Evolutionary conservation across 2,888 invertebrate genomes (phyloP), one percentile per base, ranked within the genome.

Genomic region (Clunio marinus): DNA sequence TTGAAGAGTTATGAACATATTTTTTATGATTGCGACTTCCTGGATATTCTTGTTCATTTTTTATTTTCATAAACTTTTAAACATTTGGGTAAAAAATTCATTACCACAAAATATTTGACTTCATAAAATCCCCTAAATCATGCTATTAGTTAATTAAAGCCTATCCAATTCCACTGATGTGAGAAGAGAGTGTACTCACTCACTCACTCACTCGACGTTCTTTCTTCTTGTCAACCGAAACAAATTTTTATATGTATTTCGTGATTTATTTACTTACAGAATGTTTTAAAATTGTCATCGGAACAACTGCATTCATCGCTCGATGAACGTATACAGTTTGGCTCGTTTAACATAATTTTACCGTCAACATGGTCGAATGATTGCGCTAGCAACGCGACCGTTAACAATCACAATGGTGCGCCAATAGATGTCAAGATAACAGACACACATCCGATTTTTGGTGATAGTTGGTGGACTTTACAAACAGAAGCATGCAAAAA

Each of bases 401-500:
- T 80, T 17, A 73, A 77, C 46, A 77, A 80, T 68, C 80, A 81
- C 27, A 78, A 79, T 70, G 82, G 83, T n/a, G 83, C 83, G 72
- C 73, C 77, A 28, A 79, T 83, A 8, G 84, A 86, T 73, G 77
- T 86, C 58, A 80, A 80, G 5, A 76, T 83, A 24, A 81, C 81
- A 2, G 75, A 76, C 8, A 80, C 81, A 25, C 82, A 83, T 71
- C 80, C 81, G 3, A 76, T 83, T 55, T 83, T 82, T 70, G 79
- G 80, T 2, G 78, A 81, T 72, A 73, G 77, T 8, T 79, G 83
- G n/a, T 85, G 83, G 82, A 86, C 86, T 1, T 83, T 84, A 73
- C 86, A 86, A 74, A 82, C 83, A 2, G 78, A 82, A 25, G 83
- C 83, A 8, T 86, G 86, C 72, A 84, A 84, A 2, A 75, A 74